phyloP scores from a whole-genome alignment of 2,888 invertebrate genomes.

The Crossocerus cetratus region DNA sequence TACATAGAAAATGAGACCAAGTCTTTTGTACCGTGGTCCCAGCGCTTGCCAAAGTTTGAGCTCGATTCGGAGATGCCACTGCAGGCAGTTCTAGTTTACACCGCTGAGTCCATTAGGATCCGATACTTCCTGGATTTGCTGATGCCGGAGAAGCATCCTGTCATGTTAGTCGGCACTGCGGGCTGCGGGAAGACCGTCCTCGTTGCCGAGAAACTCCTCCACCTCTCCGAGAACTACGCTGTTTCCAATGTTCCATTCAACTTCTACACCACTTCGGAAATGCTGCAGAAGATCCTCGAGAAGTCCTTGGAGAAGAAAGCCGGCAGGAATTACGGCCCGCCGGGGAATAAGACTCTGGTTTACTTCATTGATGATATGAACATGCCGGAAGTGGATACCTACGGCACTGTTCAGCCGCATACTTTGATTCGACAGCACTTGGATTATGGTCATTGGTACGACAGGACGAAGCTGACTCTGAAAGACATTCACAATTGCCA shows the following conservation, averaged over 20 bases:
- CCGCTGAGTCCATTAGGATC: constrained; percentile 94
- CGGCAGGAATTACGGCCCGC: constrained; percentile 93
- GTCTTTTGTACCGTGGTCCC: constrained; percentile 93
- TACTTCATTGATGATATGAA: constrained; percentile 99
- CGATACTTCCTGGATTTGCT: constrained; percentile 93
- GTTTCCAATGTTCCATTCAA: constrained; percentile 96
- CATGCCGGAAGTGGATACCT: constrained; percentile 95
- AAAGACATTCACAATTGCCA: constrained; percentile 98
- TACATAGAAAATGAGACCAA: constrained; percentile 94
- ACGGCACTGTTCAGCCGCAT: constrained; percentile 97
- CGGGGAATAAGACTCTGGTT: constrained; percentile 93
- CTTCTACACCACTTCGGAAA: constrained; percentile 96
- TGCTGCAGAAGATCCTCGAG: constrained; percentile 94
- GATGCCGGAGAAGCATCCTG: constrained; percentile 92
- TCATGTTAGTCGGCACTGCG: constrained; percentile 96
- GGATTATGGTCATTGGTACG: constrained; percentile 97
- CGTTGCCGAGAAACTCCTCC: constrained; percentile 80
- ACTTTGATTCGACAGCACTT: constrained; percentile 96
- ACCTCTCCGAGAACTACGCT: constrained; percentile 90
- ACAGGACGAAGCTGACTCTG: constrained; percentile 89
- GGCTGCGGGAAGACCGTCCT: constrained; percentile 95
- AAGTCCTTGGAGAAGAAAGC: constrained; percentile 98
- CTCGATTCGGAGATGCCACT: constrained; percentile 94
- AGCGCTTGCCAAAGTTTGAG: constrained; percentile 93
- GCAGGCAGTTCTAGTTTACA: constrained; percentile 95